Evolutionary conservation across 2,888 invertebrate genomes (phyloP), one percentile per base, ranked within the genome.

Genomic region (Eupsilia transversa): DNA sequence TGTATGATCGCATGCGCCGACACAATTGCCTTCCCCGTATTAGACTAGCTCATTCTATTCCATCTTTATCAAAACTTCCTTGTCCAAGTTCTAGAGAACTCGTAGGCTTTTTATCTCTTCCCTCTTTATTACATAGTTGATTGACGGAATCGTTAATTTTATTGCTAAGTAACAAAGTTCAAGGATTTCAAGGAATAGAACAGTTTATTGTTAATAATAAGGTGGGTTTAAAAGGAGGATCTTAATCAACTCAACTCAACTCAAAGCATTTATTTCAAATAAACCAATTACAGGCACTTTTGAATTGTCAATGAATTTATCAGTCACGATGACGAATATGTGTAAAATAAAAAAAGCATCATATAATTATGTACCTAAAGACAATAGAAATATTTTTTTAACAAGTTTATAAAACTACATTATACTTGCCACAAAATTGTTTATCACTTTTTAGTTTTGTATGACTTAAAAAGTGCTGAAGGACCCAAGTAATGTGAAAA

Each of bases 21-120:
- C 49, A 69, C 72, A 71, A 81, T 81, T 70, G 72, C 56, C 43
- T 74, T 70, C 54, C 20, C 60, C 41, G 67, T 69, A 71, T 72
- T 74, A 77, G 73, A 80, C 74, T 66, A 73, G 23, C 20, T 70
- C 77, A 70, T 56, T 43, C 12, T 46, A 38, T 64, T 65, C 38
- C 27, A 64, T 72, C 71, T 61, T 49, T 73, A 71, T 67, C 73
- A 65, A 68, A 80, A 73, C 74, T 78, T 75, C 72, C 64, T 65
- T 63, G 60, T 64, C 14, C 38, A 41, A 57, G 65, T 73, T 78
- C 65, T 69, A 59, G 33, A 61, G 63, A 84, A 81, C 33, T 54
- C 60, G 59, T 60, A 52, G 52, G 60, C 52, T 69, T 74, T 77
- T 73, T 59, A 72, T 68, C n/a, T 72, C 60, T 52, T 56, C 27